phyloP scores from a whole-genome alignment of 2,113 vertebrate species.

The Apodemus speciosus region DNA sequence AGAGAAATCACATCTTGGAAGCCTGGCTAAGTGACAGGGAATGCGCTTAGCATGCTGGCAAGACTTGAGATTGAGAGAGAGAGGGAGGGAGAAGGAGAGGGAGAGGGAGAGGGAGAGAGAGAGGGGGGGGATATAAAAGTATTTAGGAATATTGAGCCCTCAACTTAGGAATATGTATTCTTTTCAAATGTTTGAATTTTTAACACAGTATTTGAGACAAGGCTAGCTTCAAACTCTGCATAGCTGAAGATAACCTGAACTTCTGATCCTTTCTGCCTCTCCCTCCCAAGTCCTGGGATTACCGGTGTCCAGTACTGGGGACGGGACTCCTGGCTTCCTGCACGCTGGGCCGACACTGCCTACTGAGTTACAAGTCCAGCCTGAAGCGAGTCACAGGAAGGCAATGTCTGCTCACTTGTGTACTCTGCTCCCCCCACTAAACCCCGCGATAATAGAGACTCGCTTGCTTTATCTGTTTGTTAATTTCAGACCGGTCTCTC shows the following conservation, averaged over 20 bases:
- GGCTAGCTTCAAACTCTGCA: neutral
- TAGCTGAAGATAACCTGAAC: neutral
- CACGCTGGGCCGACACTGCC: neutral
- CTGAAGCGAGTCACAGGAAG: neutral
- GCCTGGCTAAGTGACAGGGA: neutral
- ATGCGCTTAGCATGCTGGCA: neutral
- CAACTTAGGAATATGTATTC: neutral
- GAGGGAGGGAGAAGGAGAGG: no score
- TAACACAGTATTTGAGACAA: neutral
- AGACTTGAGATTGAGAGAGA: neutral
- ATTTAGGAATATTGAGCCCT: neutral
- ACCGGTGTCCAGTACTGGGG: neutral
- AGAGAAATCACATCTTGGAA: neutral
- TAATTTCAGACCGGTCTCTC: neutral
- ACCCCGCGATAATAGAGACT: neutral
- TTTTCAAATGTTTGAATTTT: neutral
- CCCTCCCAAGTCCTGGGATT: neutral
- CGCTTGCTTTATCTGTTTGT: neutral
- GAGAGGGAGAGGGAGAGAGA: neutral
- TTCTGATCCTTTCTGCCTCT: neutral
- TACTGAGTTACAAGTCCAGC: neutral
- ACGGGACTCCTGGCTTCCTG: neutral
- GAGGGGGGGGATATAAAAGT: neutral
- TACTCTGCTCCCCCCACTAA: neutral
- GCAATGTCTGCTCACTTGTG: conserved; percentile 9